A percentile compares a stretch with the other conserved stretches of the same genome.
phyloP scores from a whole-genome alignment of 2,888 invertebrate species.

The Microplitis deprimator region DNA sequence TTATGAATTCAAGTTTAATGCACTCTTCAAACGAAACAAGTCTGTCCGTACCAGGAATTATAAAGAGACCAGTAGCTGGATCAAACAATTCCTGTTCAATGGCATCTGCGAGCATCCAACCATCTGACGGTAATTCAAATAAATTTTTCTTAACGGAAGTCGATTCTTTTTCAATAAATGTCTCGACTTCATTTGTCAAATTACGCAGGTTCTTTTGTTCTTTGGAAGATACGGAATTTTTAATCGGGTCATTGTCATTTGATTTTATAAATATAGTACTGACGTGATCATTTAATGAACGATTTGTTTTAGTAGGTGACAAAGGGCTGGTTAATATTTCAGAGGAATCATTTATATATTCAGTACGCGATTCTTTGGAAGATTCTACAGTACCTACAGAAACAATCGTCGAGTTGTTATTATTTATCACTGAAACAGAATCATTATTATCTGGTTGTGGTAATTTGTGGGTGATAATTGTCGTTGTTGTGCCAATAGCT shows the following conservation, averaged over 20 bases:
- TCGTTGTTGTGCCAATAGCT: slow-evolving; percentile 62
- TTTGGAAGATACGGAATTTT: background rate
- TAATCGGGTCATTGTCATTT: slow-evolving; percentile 19
- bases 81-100: slow-evolving; percentile 88
- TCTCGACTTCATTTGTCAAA: slow-evolving; percentile 49
- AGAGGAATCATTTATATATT: too few species aligned
- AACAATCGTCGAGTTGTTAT: slow-evolving; percentile 16
- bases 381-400: slow-evolving; percentile 31
- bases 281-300: slow-evolving; percentile 25
- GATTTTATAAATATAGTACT: slow-evolving; percentile 41
- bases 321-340: background rate
- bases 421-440: background rate
- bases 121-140: slow-evolving; percentile 85
- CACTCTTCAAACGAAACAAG: slow-evolving; percentile 90
- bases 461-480: slow-evolving; percentile 59
- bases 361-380: slow-evolving; percentile 32
- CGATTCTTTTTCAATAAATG: slow-evolving; percentile 54
- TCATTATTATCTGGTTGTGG: slow-evolving; percentile 42
- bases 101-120: slow-evolving; percentile 88
- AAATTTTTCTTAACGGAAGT: slow-evolving; percentile 77
- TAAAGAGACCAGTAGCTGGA: slow-evolving; percentile 86
- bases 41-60: slow-evolving; percentile 89
- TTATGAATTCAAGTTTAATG: slow-evolving; percentile 86
- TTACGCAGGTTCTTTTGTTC: slow-evolving; percentile 38
- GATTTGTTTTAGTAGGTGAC: slow-evolving; percentile 41